These are phyloP conservation scores for Tamandua tetradactyla DNA, from an alignment of 2,797 vertebrate species.

Conservation along the genomic window DNA sequence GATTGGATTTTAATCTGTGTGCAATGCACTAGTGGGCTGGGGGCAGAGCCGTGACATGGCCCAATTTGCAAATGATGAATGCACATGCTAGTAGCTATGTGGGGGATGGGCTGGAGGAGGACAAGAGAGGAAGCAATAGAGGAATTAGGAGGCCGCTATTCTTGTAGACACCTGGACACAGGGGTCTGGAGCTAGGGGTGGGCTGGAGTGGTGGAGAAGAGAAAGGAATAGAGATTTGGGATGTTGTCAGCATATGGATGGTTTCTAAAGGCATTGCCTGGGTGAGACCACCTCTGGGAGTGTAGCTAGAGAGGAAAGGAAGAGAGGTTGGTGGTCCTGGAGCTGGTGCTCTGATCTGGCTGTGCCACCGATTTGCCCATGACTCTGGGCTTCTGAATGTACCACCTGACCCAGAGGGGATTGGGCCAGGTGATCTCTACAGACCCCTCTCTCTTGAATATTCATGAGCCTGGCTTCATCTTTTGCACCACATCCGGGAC, in stretches of 20 bases:
- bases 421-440: not conserved
- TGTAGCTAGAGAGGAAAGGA: rapidly evolving
- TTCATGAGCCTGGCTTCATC: not conserved
- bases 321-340: too few relatives aligned
- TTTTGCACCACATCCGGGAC: not conserved
- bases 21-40: not conserved
- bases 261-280: not conserved
- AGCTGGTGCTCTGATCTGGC: not conserved
- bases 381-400: rapidly evolving
- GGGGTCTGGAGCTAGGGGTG: not conserved
- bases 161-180: not conserved
- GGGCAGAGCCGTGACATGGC: not conserved
- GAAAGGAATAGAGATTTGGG: not conserved
- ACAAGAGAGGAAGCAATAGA: not conserved
- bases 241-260: not conserved
- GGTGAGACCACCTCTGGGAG: rapidly evolving
- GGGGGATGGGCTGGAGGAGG: not conserved
- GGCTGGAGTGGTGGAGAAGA: too few relatives aligned
- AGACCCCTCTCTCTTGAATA: not conserved
- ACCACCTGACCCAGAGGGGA: not conserved
- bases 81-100: not conserved
- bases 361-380: not conserved
- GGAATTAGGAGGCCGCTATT: not conserved
- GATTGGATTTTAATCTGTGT: not conserved
- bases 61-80: not conserved